Conservation (phyloP, 2,888 invertebrate species). For the Electrophaes corylata region DNA sequence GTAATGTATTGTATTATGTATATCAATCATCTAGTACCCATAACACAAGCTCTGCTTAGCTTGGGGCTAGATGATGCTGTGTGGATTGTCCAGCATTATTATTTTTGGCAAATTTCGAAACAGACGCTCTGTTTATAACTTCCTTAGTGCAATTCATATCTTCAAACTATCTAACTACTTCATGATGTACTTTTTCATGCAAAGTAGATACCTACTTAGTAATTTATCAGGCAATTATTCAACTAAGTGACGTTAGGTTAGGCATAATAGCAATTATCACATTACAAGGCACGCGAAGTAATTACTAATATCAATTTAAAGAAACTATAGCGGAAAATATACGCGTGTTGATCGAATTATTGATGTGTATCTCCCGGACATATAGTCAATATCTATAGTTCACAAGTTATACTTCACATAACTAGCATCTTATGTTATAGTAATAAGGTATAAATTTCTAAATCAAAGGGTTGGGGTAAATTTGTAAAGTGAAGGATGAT, state of each 20-base stretch:
- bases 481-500: slow-evolving; percentile 51
- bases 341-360: slow-evolving; percentile 73
- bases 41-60: too few species aligned
- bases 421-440: slow-evolving; percentile 23
- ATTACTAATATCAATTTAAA: slow-evolving; percentile 36
- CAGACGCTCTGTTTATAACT: too few species aligned
- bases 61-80: too few species aligned
- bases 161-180: too few species aligned
- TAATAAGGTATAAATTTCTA: slow-evolving; percentile 42
- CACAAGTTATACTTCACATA: slow-evolving; percentile 15
- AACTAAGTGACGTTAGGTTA: slow-evolving; percentile 18
- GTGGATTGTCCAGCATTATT: too few species aligned
- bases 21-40: too few species aligned
- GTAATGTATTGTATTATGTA: too few species aligned
- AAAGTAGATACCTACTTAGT: neutral
- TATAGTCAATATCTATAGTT: slow-evolving; percentile 48
- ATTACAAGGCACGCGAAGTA: slow-evolving; percentile 25
- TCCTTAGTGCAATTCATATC: too few species aligned
- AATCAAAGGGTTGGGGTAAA: slow-evolving; percentile 10
- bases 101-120: too few species aligned
- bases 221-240: slow-evolving; percentile 14
- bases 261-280: slow-evolving; percentile 21
- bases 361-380: slow-evolving; percentile 75
- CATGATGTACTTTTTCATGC: neutral
- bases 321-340: slow-evolving; percentile 51